Percentiles rank a stretch among this genome's conserved stretches.
Evolutionary conservation across 1,140 invertebrate species (phyloP).

Genomic region (Drosophila ohnishii): DNA sequence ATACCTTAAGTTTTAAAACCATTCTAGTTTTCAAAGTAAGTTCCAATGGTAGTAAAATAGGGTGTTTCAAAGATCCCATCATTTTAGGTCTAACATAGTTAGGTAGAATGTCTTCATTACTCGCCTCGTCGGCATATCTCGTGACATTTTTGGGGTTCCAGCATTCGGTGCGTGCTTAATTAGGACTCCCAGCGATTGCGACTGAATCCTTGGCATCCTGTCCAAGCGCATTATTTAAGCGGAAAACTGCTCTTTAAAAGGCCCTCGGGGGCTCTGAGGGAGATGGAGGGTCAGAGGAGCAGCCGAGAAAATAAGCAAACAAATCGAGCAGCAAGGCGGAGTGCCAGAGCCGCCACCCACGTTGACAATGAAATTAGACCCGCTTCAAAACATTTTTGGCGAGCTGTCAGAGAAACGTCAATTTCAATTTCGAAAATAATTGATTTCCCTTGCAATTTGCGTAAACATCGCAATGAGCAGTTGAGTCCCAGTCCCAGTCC

Average conservation of each 20-base stretch:
- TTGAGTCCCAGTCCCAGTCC: slow-evolving; percentile 32
- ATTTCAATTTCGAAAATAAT: slow-evolving; percentile 79
- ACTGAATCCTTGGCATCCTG: neutral
- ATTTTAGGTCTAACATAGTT: neutral
- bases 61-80: neutral
- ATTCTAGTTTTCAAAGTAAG: neutral
- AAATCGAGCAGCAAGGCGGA: slow-evolving; percentile 13
- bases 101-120: slow-evolving; percentile 19
- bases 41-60: neutral
- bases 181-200: slow-evolving; percentile 43
- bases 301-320: slow-evolving; percentile 20
- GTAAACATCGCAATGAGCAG: slow-evolving; percentile 73
- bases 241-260: slow-evolving; percentile 34
- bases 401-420: slow-evolving; percentile 76
- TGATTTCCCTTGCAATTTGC: slow-evolving; percentile 76
- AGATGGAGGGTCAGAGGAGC: neutral
- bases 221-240: slow-evolving; percentile 6
- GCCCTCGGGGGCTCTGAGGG: slow-evolving; percentile 4
- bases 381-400: slow-evolving; percentile 77
- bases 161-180: slow-evolving; percentile 71
- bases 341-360: slow-evolving; percentile 9
- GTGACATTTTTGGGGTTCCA: slow-evolving; percentile 39
- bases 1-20: neutral
- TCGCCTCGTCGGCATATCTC: slow-evolving; percentile 45
- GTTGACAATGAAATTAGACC: slow-evolving; percentile 79